Conservation (phyloP, 2,113 vertebrate species). For the Carettochelys insculpta region DNA sequence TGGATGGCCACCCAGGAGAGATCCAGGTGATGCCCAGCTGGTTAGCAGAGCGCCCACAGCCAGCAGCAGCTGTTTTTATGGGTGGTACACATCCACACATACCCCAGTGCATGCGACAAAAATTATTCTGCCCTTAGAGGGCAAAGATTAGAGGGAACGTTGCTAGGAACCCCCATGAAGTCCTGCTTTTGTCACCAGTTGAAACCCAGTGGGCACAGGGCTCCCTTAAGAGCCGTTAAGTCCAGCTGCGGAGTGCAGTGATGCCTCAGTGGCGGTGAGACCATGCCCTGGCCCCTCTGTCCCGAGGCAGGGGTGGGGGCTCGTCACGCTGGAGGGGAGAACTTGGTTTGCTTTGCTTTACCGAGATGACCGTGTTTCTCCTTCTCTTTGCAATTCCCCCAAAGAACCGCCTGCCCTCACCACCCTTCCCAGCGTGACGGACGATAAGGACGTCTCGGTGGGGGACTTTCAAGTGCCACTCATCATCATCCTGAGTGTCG, state of each 20-base stretch:
- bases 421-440: fast-evolving
- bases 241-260: not conserved
- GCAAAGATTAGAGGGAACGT: too few relatives aligned
- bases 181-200: not conserved
- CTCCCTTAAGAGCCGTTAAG: not conserved
- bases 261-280: not conserved
- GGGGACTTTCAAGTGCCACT: not conserved
- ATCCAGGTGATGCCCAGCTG: too few relatives aligned
- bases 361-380: not conserved
- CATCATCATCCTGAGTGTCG: constrained; percentile 23
- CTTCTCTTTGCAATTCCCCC: constrained; percentile 11
- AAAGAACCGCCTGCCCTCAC: not conserved
- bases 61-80: too few relatives aligned
- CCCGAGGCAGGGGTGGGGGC: not conserved
- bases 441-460: fast-evolving
- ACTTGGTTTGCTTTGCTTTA: not conserved
- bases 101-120: too few relatives aligned
- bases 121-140: too few relatives aligned
- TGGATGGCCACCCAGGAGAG: too few relatives aligned
- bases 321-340: not conserved
- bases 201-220: not conserved
- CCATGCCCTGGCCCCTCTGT: not conserved
- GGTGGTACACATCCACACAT: too few relatives aligned
- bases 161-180: not conserved
- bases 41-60: too few relatives aligned